Percentiles rank a stretch among this genome's conserved stretches.
phyloP scores from a whole-genome alignment of 2,113 vertebrate species.

The Chionomys nivalis region DNA sequence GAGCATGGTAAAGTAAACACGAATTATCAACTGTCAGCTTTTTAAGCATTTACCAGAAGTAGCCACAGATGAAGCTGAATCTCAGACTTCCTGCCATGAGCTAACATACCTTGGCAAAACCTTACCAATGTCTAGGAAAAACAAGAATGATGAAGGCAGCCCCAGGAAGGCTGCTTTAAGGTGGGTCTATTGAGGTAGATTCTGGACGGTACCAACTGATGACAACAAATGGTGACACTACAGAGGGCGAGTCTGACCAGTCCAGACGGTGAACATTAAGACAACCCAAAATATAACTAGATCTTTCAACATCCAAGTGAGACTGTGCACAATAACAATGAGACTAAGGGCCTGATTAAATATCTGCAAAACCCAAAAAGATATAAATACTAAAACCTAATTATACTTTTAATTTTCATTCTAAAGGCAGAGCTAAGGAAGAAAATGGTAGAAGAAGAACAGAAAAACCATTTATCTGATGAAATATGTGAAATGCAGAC shows the following conservation, averaged over 20 bases:
- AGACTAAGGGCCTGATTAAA: not conserved
- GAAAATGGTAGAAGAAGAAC: slow-evolving; percentile 94
- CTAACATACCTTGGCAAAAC: not conserved
- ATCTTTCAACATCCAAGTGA: not conserved
- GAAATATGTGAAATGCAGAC: slow-evolving; percentile 88
- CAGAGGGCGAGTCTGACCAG: not conserved
- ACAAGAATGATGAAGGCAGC: not conserved
- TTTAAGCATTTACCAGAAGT: not conserved
- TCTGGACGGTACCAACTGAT: not conserved
- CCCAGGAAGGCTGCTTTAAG: not conserved
- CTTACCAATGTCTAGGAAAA: not conserved
- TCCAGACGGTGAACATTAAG: not conserved
- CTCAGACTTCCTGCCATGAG: not conserved
- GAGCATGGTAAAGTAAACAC: not conserved
- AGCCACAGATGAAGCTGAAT: not conserved
- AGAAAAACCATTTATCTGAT: slow-evolving; percentile 91
- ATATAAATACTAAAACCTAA: not conserved
- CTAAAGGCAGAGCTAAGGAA: slow-evolving; percentile 94
- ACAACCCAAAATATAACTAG: not conserved
- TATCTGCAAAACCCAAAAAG: not conserved
- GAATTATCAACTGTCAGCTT: not conserved
- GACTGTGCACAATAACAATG: not conserved
- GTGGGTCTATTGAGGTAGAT: not conserved
- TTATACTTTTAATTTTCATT: slow-evolving; percentile 66
- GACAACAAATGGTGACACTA: not conserved